Percentiles rank a stretch among this genome's conserved stretches.
Evolutionary conservation across 2,797 vertebrate species (phyloP).

Genomic region (Clarias pachynema): DNA sequence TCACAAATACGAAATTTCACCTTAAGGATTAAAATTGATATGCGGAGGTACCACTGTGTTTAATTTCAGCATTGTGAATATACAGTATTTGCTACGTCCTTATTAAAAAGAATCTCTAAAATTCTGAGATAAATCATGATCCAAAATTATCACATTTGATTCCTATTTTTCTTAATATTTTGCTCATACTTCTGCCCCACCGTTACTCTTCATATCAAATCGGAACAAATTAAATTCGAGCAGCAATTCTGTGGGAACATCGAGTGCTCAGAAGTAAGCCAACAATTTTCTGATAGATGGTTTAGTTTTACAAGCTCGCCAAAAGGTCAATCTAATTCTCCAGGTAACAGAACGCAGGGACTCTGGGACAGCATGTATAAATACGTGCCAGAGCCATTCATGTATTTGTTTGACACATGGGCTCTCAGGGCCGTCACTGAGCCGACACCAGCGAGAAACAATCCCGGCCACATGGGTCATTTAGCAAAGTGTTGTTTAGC

Average conservation of each 20-base stretch:
- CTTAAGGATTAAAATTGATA: too few relatives aligned
- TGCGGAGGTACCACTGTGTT: neutral
- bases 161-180: neutral
- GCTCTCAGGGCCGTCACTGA: constrained; percentile 27
- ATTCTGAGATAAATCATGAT: neutral
- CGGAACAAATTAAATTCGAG: neutral
- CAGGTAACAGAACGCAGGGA: constrained; percentile 25
- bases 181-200: neutral
- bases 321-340: constrained; percentile 44
- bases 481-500: constrained; percentile 6
- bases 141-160: neutral
- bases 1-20: too few relatives aligned
- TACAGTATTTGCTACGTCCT: neutral
- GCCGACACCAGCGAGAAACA: constrained; percentile 23
- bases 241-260: neutral
- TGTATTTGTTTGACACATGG: constrained; percentile 34
- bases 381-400: constrained; percentile 36
- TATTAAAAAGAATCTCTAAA: neutral
- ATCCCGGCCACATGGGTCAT: constrained; percentile 21
- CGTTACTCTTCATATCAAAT: neutral
- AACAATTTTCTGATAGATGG: constrained; percentile 32
- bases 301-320: constrained; percentile 23
- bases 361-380: constrained; percentile 31
- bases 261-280: neutral
- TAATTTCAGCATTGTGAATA: neutral